Evolutionary conservation across 1,140 invertebrate species (phyloP), one percentile per base, ranked within the genome.

Genomic region (Pogonognathellus flavescens): DNA sequence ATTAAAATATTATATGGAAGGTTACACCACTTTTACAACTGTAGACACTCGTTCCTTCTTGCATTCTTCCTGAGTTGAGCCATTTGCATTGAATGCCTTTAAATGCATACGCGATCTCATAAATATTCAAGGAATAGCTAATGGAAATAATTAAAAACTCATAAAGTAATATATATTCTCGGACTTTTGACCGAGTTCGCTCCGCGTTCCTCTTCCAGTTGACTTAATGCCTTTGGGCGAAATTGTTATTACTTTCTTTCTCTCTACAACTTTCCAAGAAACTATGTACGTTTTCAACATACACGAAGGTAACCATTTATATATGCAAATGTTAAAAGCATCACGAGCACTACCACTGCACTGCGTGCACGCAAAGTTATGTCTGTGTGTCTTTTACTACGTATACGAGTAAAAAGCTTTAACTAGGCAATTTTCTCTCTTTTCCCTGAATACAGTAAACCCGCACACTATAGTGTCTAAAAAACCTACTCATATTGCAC

Each of bases 61-160:
- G 5, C 5, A 22, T 25, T 66, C 20, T 66, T 66, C 8, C 25
- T 66, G 31, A 41, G 31, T 41, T 41, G 31, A 6, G 31, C 6
- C 62, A 11, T 3, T 25, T 25, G 14, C n/a, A 60, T 7, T 66
- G 25, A 66, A 66, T 31, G 70, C 25, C 31, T 41, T 76, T 2
- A 50, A 6, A 70, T 13, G 70, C 6, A 14, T 66, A 31, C 41
- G 31, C 31, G 49, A 76, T 50, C 70, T 76, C 70, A 76, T 76
- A 76, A 76, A 76, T 76, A 76, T 76, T 76, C 70, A 76, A 18
- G 10, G 18, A 16, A 31, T 16, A 76, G 49, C 70, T 76, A 76
- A 76, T 76, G 70, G 70, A 76, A 76, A 76, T 76, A 76, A 76
- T 76, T 76, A 76, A 76, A 76, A 76, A 76, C 41, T 49, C 70